phyloP scores from a whole-genome alignment of 2,888 invertebrate species.

The Celastrina argiolus region DNA sequence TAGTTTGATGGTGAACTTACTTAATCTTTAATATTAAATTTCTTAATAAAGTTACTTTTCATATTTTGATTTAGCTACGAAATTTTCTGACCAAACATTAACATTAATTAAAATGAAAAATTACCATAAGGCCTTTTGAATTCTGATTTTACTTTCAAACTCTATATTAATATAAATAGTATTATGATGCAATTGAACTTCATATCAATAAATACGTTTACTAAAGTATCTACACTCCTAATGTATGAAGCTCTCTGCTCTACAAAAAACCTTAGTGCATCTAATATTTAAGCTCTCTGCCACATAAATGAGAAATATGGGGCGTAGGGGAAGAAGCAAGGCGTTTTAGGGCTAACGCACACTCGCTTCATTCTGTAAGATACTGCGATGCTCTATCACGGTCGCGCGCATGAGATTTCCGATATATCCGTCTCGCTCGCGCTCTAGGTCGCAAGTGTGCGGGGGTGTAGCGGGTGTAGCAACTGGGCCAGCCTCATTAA shows the following conservation, averaged over 20 bases:
- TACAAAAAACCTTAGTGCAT: constrained; percentile 6
- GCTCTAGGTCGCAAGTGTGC: neutral
- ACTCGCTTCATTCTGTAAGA: neutral
- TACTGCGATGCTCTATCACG: neutral
- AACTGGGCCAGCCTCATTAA: constrained; percentile 35
- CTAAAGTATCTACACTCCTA: neutral
- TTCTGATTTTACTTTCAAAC: too few species aligned
- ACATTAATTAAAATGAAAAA: too few species aligned
- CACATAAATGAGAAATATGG: constrained; percentile 17
- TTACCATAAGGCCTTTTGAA: too few species aligned
- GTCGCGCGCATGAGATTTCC: neutral
- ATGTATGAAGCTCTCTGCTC: too few species aligned
- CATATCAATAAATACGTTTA: neutral
- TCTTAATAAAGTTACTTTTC: too few species aligned
- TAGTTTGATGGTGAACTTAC: too few species aligned
- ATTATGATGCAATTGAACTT: neutral
- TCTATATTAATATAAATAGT: too few species aligned
- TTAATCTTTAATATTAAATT: too few species aligned
- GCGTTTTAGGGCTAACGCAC: neutral
- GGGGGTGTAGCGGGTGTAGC: constrained; percentile 32
- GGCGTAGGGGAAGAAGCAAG: constrained; percentile 11
- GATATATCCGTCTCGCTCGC: neutral
- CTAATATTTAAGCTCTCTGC: constrained; percentile 13
- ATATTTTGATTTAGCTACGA: too few species aligned
- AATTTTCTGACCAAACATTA: too few species aligned